Evolutionary conservation across 2,113 vertebrate genomes (phyloP).

Genomic region (Pogona vitticeps): DNA sequence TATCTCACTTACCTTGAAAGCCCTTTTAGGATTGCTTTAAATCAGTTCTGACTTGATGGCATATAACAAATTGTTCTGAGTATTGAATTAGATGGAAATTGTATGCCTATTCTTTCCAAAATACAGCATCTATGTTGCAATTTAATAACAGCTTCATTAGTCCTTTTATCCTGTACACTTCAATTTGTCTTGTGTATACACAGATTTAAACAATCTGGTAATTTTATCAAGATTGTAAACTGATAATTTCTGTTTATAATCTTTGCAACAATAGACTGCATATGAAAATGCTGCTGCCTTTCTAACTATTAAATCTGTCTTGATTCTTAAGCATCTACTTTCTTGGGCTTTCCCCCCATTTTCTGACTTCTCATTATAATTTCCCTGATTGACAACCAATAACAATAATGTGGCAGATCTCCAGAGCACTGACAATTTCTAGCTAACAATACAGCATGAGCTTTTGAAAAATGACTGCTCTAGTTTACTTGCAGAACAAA

Average conservation of each 20-base stretch:
- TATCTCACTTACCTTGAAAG: no score
- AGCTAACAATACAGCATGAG: slow-evolving; percentile 17
- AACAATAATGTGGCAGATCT: slow-evolving; percentile 33
- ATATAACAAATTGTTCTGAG: no score
- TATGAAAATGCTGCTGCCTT: slow-evolving; percentile 6
- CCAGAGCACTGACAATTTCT: slow-evolving; percentile 18
- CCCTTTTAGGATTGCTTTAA: no score
- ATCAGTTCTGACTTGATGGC: no score
- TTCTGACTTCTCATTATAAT: slow-evolving; percentile 34
- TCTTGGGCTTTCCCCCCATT: slow-evolving; percentile 9
- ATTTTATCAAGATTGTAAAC: slow-evolving; percentile 34
- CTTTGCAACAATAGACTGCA: not conserved
- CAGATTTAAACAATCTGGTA: not conserved
- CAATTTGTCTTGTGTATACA: not conserved
- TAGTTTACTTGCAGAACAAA: slow-evolving; percentile 40
- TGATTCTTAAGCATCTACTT: slow-evolving; percentile 11
- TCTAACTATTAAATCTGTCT: not conserved
- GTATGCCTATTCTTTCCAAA: not conserved
- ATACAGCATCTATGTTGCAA: not conserved
- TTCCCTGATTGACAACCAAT: slow-evolving; percentile 1
- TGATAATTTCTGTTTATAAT: not conserved
- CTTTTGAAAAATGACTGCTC: slow-evolving; percentile 28
- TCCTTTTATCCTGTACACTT: not conserved
- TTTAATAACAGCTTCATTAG: not conserved
- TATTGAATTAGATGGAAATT: not conserved